Percentiles rank a stretch among this genome's conserved stretches.
phyloP scores from a whole-genome alignment of 2,113 vertebrate species.

The Pachyramphus minor region DNA sequence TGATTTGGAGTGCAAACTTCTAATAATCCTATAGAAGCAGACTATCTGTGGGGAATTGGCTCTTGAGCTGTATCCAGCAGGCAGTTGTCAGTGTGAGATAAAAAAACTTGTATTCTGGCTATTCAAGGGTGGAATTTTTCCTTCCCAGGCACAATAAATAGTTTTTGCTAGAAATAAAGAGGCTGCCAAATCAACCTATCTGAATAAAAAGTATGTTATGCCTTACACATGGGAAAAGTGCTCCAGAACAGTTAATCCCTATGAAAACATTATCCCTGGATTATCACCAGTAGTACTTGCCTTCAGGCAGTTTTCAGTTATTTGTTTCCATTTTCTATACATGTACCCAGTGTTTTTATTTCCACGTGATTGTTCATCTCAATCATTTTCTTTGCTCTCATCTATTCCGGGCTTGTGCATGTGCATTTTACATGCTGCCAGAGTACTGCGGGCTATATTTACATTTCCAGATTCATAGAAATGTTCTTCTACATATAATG shows the following conservation, averaged over 20 bases:
- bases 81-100: not conserved
- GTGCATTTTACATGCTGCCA: not conserved
- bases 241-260: constrained; percentile 56
- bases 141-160: not conserved
- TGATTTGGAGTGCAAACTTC: not conserved
- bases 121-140: not conserved
- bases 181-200: constrained; percentile 39
- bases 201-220: constrained; percentile 38
- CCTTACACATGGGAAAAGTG: constrained; percentile 35
- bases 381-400: not conserved
- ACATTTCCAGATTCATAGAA: not conserved
- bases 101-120: not conserved
- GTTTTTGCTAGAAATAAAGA: not conserved
- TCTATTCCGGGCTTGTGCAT: not conserved
- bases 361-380: constrained; percentile 17
- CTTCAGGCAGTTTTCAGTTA: constrained; percentile 32
- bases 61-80: not conserved
- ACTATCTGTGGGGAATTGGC: not conserved
- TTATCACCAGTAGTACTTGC: constrained; percentile 2
- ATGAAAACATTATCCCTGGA: constrained; percentile 32
- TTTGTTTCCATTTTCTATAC: constrained; percentile 46
- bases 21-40: not conserved
- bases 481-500: not conserved
- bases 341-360: not conserved
- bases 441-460: not conserved